phyloP scores from a whole-genome alignment of 1,140 invertebrate species.

The Nasonia giraulti region DNA sequence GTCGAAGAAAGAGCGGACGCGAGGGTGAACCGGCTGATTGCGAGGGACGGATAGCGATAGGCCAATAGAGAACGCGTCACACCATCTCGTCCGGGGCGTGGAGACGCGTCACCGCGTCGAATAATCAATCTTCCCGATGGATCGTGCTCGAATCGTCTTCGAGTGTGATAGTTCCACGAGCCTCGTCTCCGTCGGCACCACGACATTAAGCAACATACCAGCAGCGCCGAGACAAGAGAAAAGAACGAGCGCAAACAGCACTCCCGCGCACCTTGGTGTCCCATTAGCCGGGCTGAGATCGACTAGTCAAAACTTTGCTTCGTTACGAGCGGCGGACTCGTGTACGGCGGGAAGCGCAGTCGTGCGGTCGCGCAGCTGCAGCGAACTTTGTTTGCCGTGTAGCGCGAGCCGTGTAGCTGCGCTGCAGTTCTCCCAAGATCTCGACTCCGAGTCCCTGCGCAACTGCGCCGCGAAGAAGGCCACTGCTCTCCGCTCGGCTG shows the following conservation, averaged over 20 bases:
- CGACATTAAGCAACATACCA: too few species aligned
- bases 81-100: background rate
- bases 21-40: background rate
- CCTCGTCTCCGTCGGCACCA: too few species aligned
- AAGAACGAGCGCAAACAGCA: too few species aligned
- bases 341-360: constrained; percentile 6
- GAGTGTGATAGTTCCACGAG: too few species aligned
- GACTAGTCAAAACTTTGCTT: constrained; percentile 51
- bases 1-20: too few species aligned
- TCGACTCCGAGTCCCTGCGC: background rate
- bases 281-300: constrained; percentile 34
- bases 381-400: background rate
- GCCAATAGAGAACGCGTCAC: background rate
- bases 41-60: background rate
- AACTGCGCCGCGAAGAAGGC: constrained; percentile 5
- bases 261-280: constrained; percentile 6
- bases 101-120: background rate
- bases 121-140: background rate
- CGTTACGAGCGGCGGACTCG: constrained; percentile 42
- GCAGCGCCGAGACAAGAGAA: too few species aligned
- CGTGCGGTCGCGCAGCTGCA: constrained; percentile 25
- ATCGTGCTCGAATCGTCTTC: background rate
- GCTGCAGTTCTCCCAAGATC: background rate
- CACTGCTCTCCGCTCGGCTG: background rate
- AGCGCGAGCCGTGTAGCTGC: background rate